Evolutionary conservation across 2,113 vertebrate species (phyloP).

Genomic region (Thamnaconus septentrionalis): DNA sequence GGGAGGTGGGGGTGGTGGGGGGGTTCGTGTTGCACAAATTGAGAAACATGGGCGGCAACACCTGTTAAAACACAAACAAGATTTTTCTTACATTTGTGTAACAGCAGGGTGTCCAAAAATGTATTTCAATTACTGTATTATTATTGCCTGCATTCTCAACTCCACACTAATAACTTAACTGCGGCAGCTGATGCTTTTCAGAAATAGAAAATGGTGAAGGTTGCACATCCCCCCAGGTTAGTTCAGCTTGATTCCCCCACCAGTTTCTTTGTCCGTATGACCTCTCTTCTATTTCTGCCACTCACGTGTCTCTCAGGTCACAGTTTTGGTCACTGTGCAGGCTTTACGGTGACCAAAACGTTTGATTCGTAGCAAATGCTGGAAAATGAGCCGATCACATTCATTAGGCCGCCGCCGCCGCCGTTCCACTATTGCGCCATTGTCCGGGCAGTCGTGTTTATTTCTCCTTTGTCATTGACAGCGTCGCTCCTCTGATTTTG

Average conservation of each 20-base stretch:
- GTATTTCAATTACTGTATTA: neutral
- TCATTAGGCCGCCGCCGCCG: conserved; percentile 16
- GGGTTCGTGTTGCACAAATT: no score
- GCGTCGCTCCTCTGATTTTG: conserved; percentile 46
- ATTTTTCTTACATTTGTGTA: no score
- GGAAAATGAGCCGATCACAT: conserved; percentile 43
- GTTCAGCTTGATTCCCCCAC: conserved; percentile 28
- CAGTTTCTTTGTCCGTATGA: conserved; percentile 32
- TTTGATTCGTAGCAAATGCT: conserved; percentile 22
- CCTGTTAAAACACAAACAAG: no score
- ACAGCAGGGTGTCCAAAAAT: neutral
- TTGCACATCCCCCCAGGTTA: conserved; percentile 39
- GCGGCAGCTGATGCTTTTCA: conserved; percentile 42
- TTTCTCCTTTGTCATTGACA: conserved; percentile 57
- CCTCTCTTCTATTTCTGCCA: conserved; percentile 45
- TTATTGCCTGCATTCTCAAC: neutral
- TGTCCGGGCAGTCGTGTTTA: conserved; percentile 45
- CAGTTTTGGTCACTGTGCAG: conserved; percentile 17
- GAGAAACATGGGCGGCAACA: no score
- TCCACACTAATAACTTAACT: conserved; percentile 23
- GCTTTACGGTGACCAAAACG: conserved; percentile 17
- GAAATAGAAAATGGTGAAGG: conserved; percentile 42
- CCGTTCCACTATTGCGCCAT: conserved; percentile 17
- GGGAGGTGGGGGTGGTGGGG: no score
- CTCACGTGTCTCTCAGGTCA: conserved; percentile 36